phyloP scores from a whole-genome alignment of 2,797 vertebrate genomes.

The Decapterus maruadsi region DNA sequence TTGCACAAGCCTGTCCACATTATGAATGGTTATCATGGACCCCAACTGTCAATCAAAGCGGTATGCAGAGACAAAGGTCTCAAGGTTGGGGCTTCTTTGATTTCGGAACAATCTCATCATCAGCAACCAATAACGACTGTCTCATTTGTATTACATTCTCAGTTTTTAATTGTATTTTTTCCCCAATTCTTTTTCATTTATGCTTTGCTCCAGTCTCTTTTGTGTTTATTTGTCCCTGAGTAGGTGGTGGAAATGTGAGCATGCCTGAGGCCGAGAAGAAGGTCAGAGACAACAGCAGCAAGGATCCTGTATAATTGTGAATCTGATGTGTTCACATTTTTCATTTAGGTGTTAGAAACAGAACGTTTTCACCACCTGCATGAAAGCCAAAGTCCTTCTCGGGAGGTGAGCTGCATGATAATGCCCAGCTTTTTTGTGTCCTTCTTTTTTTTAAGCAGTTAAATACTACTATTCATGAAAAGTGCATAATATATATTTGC shows the following conservation, averaged over 20 bases:
- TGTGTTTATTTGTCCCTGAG: constrained; percentile 35
- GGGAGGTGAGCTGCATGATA: constrained; percentile 12
- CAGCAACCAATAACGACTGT: constrained; percentile 33
- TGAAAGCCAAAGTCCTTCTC: constrained; percentile 33
- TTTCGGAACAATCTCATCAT: constrained; percentile 23
- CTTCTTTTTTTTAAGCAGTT: background rate
- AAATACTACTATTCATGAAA: background rate
- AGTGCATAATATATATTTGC: background rate
- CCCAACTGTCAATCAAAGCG: constrained; percentile 57
- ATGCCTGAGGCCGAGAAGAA: constrained; percentile 27
- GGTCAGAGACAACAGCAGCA: constrained; percentile 36
- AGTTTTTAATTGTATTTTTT: background rate
- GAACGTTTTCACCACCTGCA: background rate
- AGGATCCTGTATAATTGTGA: constrained; percentile 25
- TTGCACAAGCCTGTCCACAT: constrained; percentile 62
- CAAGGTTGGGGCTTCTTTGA: constrained; percentile 19
- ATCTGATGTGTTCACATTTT: constrained; percentile 37
- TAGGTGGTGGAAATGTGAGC: constrained; percentile 25
- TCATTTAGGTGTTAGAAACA: constrained; percentile 26
- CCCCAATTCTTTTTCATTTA: background rate
- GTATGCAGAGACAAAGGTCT: constrained; percentile 20
- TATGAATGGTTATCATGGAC: constrained; percentile 58
- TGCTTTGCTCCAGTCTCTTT: constrained; percentile 3
- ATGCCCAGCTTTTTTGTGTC: background rate
- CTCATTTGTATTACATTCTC: background rate